Evolutionary conservation across 2,888 invertebrate genomes (phyloP), one percentile per base, ranked within the genome.

Genomic region (Hemithea aestivaria): DNA sequence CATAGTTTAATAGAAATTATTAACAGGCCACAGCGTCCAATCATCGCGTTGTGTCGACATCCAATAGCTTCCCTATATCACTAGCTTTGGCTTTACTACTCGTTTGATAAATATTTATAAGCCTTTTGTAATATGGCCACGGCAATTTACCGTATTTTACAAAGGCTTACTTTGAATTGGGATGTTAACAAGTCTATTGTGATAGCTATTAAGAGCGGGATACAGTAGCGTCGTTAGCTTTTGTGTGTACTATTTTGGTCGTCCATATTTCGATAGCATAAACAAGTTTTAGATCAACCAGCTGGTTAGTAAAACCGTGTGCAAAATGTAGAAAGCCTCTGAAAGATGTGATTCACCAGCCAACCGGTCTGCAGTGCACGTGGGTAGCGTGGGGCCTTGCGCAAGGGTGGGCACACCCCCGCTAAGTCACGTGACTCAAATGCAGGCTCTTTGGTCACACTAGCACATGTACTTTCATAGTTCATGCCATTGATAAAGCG

Each of bases 11-110:
- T 40, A 28, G 45, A 45, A 49, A 54, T 62, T 59, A 58, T 58
- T 49, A 45, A 56, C 57, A 48, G 56, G 37, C 45, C 53, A 48
- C 48, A 40, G 62, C 53, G 40, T 56, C 53, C 59, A 64, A 66
- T 65, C 53, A 65, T 52, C 39, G 37, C 35, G 45, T 44, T 47
- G 43, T 35, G 21, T 36, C 22, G 11, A 23, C 32, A 38, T 29
- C 21, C 16, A 10, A 45, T 43, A 27, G 31, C 23, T 35, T 44
- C 33, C 41, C 30, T 38, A 37, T 42, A 40, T 38, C 41, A 40
- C 34, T 23, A 22, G 28, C 21, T 38, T 20, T 31, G 33, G 39
- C 24, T 43, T 16, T 16, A 4, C 2, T 16, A 16, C 5, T 16
- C 2, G 2, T 16, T 4, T 16, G 5, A 34, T 53, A 29, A 48